Evolutionary conservation across 2,113 vertebrate species (phyloP).

Genomic region (Scomber scombrus): DNA sequence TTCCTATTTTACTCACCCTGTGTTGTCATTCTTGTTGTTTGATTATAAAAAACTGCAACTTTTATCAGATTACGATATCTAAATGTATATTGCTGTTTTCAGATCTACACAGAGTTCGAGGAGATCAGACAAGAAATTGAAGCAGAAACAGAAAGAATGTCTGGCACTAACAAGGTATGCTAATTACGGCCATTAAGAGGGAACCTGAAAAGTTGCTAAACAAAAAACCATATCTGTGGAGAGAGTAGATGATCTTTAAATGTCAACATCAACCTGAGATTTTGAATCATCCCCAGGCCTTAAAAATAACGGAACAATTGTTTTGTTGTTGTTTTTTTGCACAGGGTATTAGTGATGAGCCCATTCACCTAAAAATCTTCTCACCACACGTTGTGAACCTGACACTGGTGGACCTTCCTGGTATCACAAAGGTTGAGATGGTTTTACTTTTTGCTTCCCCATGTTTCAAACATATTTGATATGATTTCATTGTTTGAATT

Average conservation of each 20-base stretch:
- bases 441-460: neutral
- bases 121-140: slow-evolving; percentile 98
- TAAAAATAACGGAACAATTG: neutral
- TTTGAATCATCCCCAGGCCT: neutral
- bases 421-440: slow-evolving; percentile 93
- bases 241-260: neutral
- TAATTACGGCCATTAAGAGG: neutral
- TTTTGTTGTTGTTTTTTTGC: slow-evolving; percentile 25
- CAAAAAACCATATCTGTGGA: neutral
- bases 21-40: slow-evolving; percentile 14
- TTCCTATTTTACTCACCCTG: neutral
- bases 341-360: slow-evolving; percentile 96
- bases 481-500: neutral
- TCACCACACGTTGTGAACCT: slow-evolving; percentile 96
- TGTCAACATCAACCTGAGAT: neutral
- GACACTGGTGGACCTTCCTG: slow-evolving; percentile 97
- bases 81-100: slow-evolving; percentile 49
- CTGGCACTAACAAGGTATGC: slow-evolving; percentile 96
- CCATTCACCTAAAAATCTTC: slow-evolving; percentile 98
- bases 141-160: slow-evolving; percentile 95
- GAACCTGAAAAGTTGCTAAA: neutral
- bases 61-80: neutral
- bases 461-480: neutral
- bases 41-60: neutral
- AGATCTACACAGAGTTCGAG: slow-evolving; percentile 96